Conservation (phyloP, 1,140 invertebrate genomes). For the Ylistrum balloti region DNA sequence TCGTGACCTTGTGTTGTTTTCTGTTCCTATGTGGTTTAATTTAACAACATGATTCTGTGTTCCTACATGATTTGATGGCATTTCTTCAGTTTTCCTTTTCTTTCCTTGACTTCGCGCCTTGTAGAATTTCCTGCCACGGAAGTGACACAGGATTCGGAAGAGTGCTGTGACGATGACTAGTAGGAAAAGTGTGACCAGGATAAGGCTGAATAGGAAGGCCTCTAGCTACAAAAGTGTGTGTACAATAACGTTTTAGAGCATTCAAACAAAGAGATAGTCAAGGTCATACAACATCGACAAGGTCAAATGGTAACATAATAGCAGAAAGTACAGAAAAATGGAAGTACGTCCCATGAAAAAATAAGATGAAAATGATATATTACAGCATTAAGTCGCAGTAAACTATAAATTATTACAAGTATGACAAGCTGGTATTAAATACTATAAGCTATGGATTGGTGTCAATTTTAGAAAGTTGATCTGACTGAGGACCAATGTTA, state of each 20-base stretch:
- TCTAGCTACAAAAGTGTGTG: neutral
- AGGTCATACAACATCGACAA: no score
- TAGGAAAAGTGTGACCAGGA: neutral
- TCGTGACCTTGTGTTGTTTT: neutral
- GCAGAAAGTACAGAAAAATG: no score
- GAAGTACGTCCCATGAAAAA: no score
- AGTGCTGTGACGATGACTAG: neutral
- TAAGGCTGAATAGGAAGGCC: constrained; percentile 9
- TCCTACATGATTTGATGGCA: neutral
- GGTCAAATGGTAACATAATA: no score
- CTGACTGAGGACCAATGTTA: no score
- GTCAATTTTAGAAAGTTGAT: no score
- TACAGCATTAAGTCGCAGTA: no score
- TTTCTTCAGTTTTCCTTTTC: neutral
- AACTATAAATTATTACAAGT: no score
- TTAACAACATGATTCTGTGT: neutral
- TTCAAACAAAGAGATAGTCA: neutral
- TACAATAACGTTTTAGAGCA: neutral
- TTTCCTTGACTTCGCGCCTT: neutral
- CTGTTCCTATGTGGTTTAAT: neutral
- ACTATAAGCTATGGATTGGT: no score
- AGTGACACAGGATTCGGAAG: constrained; percentile 4
- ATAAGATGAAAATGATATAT: no score
- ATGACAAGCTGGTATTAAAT: no score
- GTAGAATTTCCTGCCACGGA: neutral